Percentiles rank a stretch among this genome's conserved stretches.
phyloP scores from a whole-genome alignment of 2,888 invertebrate species.

The Hecatera dysodea region DNA sequence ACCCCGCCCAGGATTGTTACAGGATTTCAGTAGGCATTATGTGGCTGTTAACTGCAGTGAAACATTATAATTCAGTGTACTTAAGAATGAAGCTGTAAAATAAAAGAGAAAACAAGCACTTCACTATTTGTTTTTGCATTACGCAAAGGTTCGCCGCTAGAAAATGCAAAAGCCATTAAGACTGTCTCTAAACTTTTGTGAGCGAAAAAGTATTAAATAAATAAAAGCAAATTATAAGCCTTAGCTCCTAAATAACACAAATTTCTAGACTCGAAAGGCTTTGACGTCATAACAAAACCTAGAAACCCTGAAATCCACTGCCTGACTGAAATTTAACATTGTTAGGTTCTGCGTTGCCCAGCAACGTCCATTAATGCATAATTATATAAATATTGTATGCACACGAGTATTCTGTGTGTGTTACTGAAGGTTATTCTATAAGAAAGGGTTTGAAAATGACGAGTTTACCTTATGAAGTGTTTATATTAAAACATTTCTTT shows the following conservation, averaged over 20 bases:
- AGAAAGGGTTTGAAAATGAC: not conserved
- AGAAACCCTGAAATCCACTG: not conserved
- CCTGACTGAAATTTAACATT: conserved; percentile 16
- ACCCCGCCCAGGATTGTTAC: not conserved
- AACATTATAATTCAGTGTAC: too few relatives aligned
- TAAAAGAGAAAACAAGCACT: too few relatives aligned
- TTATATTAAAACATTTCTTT: not conserved
- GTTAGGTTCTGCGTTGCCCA: conserved; percentile 34
- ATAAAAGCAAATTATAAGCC: not conserved
- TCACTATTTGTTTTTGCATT: too few relatives aligned
- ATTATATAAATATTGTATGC: conserved; percentile 24
- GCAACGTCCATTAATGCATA: conserved; percentile 34
- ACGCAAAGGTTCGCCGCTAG: too few relatives aligned
- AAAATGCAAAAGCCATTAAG: too few relatives aligned
- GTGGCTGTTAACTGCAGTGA: not conserved
- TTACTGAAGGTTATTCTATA: conserved; percentile 9
- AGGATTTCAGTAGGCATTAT: not conserved
- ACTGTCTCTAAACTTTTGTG: not conserved
- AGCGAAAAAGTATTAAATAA: not conserved
- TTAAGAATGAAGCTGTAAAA: too few relatives aligned
- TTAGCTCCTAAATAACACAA: not conserved
- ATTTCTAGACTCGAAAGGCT: too few relatives aligned
- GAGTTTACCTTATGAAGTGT: not conserved
- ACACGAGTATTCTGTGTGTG: not conserved
- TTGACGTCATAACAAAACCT: conserved; percentile 14